Conservation (phyloP, 1,140 invertebrate species). For the Myzus persicae region DNA sequence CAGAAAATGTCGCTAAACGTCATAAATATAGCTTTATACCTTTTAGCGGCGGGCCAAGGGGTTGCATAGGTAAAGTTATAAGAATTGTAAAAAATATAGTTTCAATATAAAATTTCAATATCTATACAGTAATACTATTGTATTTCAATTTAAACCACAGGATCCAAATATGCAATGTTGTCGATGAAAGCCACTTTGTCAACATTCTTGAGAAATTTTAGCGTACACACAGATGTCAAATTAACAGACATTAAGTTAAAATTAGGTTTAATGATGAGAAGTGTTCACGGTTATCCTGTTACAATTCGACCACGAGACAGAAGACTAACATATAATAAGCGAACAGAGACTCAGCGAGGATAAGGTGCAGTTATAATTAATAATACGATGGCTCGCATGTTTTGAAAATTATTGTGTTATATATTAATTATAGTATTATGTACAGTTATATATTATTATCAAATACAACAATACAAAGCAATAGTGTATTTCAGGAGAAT, state of each 20-base stretch:
- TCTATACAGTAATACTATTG: no score
- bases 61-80: conserved; percentile 66
- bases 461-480: no score
- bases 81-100: no score
- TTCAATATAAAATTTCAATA: no score
- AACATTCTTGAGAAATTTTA: conserved; percentile 60
- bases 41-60: conserved; percentile 67
- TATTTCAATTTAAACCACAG: conserved; percentile 41
- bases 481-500: no score
- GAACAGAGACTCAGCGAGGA: background rate
- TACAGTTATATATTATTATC: no score
- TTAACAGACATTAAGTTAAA: conserved; percentile 61
- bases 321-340: conserved; percentile 57
- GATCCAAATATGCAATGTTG: conserved; percentile 61
- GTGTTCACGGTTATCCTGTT: conserved; percentile 59
- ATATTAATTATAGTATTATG: no score
- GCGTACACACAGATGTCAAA: conserved; percentile 60
- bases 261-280: conserved; percentile 60
- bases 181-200: conserved; percentile 61
- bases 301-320: conserved; percentile 55
- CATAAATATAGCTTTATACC: conserved; percentile 65
- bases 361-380: no score
- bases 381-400: no score
- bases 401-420: no score
- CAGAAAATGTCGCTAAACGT: conserved; percentile 65